Evolutionary conservation across 2,888 invertebrate species (phyloP).

Genomic region (Sceliomorpha sp.): DNA sequence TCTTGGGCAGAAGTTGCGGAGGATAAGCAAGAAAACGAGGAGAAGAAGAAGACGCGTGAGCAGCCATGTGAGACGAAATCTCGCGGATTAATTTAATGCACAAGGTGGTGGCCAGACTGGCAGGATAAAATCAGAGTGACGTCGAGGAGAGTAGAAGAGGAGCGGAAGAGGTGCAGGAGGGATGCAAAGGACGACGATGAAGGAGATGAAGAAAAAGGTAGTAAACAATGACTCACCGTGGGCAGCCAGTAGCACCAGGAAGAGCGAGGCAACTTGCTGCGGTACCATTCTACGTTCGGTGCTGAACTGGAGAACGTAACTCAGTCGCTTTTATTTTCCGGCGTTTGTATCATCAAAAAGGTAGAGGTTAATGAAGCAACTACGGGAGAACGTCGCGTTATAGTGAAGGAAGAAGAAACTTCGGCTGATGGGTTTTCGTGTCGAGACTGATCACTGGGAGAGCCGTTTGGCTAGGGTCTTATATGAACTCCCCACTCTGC

Average conservation of each 20-base stretch:
- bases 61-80: slow-evolving; percentile 30
- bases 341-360: slow-evolving; percentile 58
- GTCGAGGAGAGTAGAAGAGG: slow-evolving; percentile 11
- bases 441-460: slow-evolving; percentile 79
- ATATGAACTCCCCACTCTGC: slow-evolving; percentile 79
- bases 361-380: slow-evolving; percentile 44
- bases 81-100: slow-evolving; percentile 28
- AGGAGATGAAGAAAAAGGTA: slow-evolving; percentile 18
- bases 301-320: slow-evolving; percentile 57
- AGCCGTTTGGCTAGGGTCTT: slow-evolving; percentile 78
- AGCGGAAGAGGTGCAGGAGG: slow-evolving; percentile 5
- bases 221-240: slow-evolving; percentile 69
- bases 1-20: slow-evolving; percentile 12
- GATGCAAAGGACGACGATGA: slow-evolving; percentile 9
- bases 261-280: slow-evolving; percentile 66
- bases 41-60: slow-evolving; percentile 12
- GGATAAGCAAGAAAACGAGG: slow-evolving; percentile 16
- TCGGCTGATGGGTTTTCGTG: slow-evolving; percentile 79
- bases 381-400: slow-evolving; percentile 34
- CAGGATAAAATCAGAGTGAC: slow-evolving; percentile 33
- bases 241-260: slow-evolving; percentile 70
- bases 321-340: slow-evolving; percentile 55
- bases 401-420: slow-evolving; percentile 70
- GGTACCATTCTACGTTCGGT: slow-evolving; percentile 67
- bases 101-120: slow-evolving; percentile 27